Conservation (phyloP, 2,888 invertebrate genomes). For the Miltochrista miniata region DNA sequence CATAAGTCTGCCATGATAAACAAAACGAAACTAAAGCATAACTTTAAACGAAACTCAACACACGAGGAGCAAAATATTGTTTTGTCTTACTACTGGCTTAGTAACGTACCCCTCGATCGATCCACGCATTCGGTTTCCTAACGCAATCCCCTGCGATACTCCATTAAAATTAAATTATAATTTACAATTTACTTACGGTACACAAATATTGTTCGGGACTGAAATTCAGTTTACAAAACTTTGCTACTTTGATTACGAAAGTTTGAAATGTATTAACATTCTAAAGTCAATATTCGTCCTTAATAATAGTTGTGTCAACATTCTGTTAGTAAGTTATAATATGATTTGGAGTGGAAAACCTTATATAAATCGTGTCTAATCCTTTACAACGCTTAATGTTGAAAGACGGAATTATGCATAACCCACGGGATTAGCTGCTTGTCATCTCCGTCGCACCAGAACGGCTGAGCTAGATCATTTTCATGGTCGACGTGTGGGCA, state of each 20-base stretch:
- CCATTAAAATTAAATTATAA: constrained; percentile 14
- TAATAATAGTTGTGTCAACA: constrained; percentile 29
- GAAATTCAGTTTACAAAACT: constrained; percentile 25
- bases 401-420: constrained; percentile 76
- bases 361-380: constrained; percentile 73
- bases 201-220: constrained; percentile 17
- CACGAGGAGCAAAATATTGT: too few species aligned
- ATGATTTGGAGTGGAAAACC: constrained; percentile 59
- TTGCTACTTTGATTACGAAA: constrained; percentile 28
- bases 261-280: constrained; percentile 19
- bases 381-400: constrained; percentile 72
- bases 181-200: constrained; percentile 20
- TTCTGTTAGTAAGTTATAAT: constrained; percentile 26
- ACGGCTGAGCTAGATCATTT: constrained; percentile 65
- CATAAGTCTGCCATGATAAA: too few species aligned
- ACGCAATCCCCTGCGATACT: background rate
- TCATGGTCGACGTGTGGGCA: constrained; percentile 55
- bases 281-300: constrained; percentile 19
- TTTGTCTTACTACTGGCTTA: too few species aligned
- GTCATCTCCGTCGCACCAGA: constrained; percentile 66
- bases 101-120: background rate
- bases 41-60: too few species aligned
- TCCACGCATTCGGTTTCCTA: background rate
- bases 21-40: too few species aligned
- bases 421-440: constrained; percentile 73